Percentiles rank a stretch among this genome's conserved stretches.
These are phyloP conservation scores for Acronicta alni DNA, from an alignment of 2,888 invertebrate species.

Conservation along the genomic window DNA sequence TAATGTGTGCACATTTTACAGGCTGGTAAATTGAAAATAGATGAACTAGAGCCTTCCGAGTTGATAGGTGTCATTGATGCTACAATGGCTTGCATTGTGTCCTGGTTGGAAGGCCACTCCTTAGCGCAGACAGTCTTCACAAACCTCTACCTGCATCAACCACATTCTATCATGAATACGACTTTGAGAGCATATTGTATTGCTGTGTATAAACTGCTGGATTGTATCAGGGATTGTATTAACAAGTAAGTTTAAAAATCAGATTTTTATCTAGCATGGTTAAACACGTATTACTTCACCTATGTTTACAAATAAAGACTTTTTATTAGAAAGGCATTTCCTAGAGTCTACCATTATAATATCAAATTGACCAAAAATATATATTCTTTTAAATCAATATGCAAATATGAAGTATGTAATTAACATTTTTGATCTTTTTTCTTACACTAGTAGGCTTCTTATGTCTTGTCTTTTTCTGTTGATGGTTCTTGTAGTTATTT, in stretches of 20 bases:
- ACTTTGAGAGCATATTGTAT: conserved; percentile 95
- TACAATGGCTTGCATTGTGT: conserved; percentile 97
- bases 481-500: too few relatives aligned
- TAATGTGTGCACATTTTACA: conserved; percentile 66
- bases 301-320: too few relatives aligned
- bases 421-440: too few relatives aligned
- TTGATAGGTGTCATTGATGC: conserved; percentile 98
- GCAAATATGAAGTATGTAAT: too few relatives aligned
- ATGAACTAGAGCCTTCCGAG: conserved; percentile 93
- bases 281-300: too few relatives aligned
- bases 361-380: too few relatives aligned
- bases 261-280: too few relatives aligned
- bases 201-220: conserved; percentile 96
- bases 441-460: too few relatives aligned
- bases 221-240: conserved; percentile 96
- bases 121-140: conserved; percentile 99
- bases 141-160: conserved; percentile 97
- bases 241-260: conserved; percentile 91
- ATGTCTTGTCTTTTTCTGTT: too few relatives aligned
- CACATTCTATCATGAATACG: conserved; percentile 94
- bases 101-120: conserved; percentile 99
- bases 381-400: too few relatives aligned
- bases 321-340: too few relatives aligned
- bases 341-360: too few relatives aligned
- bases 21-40: conserved; percentile 94